These are phyloP conservation scores for Conistra vaccinii DNA, from an alignment of 2,888 invertebrate species.

Conservation along the genomic window DNA sequence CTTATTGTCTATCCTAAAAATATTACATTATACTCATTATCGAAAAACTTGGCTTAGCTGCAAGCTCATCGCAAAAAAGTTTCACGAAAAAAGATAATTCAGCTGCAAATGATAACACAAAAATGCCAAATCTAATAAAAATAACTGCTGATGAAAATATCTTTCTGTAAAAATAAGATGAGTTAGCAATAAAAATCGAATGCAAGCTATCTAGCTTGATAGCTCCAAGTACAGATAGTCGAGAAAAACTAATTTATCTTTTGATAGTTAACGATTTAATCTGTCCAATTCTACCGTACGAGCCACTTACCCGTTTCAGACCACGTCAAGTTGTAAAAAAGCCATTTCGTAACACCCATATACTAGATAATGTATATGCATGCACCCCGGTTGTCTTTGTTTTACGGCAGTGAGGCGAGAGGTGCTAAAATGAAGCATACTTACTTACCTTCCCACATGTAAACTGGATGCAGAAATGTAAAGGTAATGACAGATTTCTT, in stretches of 20 bases:
- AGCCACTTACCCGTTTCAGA: conserved; percentile 27
- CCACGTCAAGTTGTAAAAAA: conserved; percentile 52
- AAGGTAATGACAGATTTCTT: conserved; percentile 46
- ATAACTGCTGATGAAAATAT: background rate
- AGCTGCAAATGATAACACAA: background rate
- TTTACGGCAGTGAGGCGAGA: conserved; percentile 33
- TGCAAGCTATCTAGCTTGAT: conserved; percentile 9
- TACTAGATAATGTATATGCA: conserved; percentile 27
- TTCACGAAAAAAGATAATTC: background rate
- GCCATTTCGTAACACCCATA: conserved; percentile 31
- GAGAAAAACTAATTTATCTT: conserved; percentile 46
- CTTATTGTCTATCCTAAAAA: background rate
- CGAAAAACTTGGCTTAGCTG: background rate
- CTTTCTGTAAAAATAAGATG: conserved; percentile 13
- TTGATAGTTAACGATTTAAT: conserved; percentile 37
- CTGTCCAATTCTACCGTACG: conserved; percentile 17
- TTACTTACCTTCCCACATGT: conserved; percentile 10
- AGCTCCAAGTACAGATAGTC: background rate
- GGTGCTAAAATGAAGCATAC: conserved; percentile 44
- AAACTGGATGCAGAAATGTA: conserved; percentile 36
- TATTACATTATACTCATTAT: background rate
- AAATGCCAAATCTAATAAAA: background rate
- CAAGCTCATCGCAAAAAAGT: background rate
- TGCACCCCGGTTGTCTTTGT: conserved; percentile 41
- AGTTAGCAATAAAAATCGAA: conserved; percentile 19